Base-by-base conservation (phyloP, 2,888 invertebrate species). In the Elaeidobius kamerunicus region DNA sequence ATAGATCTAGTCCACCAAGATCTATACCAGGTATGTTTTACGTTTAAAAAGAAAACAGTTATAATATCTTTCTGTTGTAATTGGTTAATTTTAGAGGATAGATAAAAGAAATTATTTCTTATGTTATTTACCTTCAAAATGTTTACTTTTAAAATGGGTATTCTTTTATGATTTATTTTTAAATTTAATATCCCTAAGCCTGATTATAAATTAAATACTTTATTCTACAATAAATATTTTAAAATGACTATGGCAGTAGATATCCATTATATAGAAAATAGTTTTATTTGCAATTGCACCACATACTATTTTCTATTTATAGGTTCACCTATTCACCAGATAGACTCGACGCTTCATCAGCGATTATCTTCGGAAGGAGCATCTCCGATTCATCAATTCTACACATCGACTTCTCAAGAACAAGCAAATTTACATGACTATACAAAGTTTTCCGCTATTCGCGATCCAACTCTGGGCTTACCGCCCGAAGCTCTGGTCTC, bases 311-410 rank as follows among this genome's bases (percentile, higher is more conserved):
- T n/a, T n/a, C n/a, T 30, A 9, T 19, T 45, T 58, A 7, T 60
- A 81, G 83, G 82, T 52, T 84, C 83, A 7, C 84, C 84, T 27
- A 82, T 81, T 46, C 83, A 78, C 63, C 78, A 83, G 55, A 59
- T 71, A 23, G 70, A 70, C 17, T 57, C 61, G 15, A 52, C 63
- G n/a, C 58, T 67, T 4, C 66, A 68, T 2, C 70, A 68, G 45
- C 70, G 69, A 56, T 63, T 69, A 35, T 58, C 68, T 2, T 51
- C 57, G 9, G 74, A 70, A 35, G 68, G 68, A n/a, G 67, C 76
- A 2, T 80, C 79, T 0, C 84, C 85, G 0, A 74, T 85, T 39
- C 85, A 85, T 65, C 85, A 85, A 50, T 67, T 58, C 38, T 67
- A 66, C 51, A 55, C 61, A 7, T 41, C 52, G 9, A n/a, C 44